These are phyloP conservation scores for Plagiodera versicolora DNA, from an alignment of 2,888 invertebrate genomes.

Conservation along the genomic window DNA sequence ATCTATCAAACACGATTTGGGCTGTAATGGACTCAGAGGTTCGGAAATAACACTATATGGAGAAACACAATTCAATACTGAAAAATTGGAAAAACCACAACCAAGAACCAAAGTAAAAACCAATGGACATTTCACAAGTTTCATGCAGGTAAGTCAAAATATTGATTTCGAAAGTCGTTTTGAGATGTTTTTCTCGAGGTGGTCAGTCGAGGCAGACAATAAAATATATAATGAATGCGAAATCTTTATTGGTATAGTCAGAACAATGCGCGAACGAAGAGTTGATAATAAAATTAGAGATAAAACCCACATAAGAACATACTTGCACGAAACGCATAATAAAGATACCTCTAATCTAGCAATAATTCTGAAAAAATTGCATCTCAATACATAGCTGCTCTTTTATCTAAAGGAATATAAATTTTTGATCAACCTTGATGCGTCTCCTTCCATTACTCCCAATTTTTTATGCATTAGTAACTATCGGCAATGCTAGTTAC, in stretches of 20 bases:
- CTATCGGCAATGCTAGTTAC: too few species aligned
- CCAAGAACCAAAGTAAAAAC: conserved; percentile 65
- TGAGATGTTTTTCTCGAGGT: not conserved
- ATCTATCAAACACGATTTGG: conserved; percentile 44
- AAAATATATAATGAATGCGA: conserved; percentile 8
- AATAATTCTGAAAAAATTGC: conserved; percentile 5
- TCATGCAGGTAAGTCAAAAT: conserved; percentile 60
- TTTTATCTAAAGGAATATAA: too few species aligned
- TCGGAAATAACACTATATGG: conserved; percentile 56
- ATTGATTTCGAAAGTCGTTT: too few species aligned
- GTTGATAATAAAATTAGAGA: conserved; percentile 5
- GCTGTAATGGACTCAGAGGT: conserved; percentile 57
- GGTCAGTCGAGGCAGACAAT: not conserved
- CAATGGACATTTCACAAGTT: conserved; percentile 67
- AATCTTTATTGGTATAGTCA: conserved; percentile 8
- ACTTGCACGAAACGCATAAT: conserved; percentile 15
- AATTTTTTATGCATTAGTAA: too few species aligned
- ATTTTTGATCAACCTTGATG: too few species aligned
- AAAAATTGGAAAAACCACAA: conserved; percentile 44
- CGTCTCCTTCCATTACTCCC: too few species aligned
- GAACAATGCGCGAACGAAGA: conserved; percentile 3
- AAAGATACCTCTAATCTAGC: conserved; percentile 18
- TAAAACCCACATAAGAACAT: conserved; percentile 9
- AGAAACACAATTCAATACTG: conserved; percentile 42
- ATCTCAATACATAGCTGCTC: not conserved